phyloP scores from a whole-genome alignment of 2,797 vertebrate genomes.

The Aldrovandia affinis region DNA sequence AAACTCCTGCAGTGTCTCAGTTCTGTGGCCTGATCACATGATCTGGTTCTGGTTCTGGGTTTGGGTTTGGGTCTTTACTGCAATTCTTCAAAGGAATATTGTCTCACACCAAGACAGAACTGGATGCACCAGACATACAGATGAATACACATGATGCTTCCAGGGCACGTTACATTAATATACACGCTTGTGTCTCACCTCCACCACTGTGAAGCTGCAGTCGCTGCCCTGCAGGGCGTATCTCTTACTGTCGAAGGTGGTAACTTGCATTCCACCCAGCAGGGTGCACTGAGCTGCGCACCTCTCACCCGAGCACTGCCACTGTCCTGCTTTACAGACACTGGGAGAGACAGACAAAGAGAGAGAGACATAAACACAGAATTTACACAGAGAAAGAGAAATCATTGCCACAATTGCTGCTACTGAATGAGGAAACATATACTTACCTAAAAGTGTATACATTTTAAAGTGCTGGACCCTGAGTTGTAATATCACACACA shows the following conservation, averaged over 20 bases:
- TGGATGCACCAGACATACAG: too few species aligned
- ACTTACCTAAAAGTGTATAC: neutral
- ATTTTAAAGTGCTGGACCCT: neutral
- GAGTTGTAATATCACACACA: too few species aligned
- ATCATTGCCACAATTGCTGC: neutral
- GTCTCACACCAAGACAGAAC: too few species aligned
- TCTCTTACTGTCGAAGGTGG: slow-evolving; percentile 86
- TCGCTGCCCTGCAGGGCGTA: slow-evolving; percentile 74
- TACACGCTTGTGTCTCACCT: slow-evolving; percentile 71
- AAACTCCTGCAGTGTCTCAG: neutral
- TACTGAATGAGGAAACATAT: neutral
- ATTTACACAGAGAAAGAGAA: neutral
- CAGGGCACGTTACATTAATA: neutral
- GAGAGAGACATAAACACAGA: neutral
- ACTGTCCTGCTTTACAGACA: slow-evolving; percentile 78
- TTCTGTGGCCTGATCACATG: neutral
- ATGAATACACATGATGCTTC: too few species aligned
- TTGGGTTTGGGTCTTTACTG: neutral
- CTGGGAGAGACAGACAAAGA: slow-evolving; percentile 56
- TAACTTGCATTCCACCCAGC: slow-evolving; percentile 77
- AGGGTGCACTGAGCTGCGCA: slow-evolving; percentile 82
- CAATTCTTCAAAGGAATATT: too few species aligned
- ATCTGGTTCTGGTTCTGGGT: neutral
- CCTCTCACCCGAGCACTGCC: slow-evolving; percentile 79
- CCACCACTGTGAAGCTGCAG: slow-evolving; percentile 79